Conservation (phyloP, 2,797 vertebrate species). For the Mastacembelus armatus region DNA sequence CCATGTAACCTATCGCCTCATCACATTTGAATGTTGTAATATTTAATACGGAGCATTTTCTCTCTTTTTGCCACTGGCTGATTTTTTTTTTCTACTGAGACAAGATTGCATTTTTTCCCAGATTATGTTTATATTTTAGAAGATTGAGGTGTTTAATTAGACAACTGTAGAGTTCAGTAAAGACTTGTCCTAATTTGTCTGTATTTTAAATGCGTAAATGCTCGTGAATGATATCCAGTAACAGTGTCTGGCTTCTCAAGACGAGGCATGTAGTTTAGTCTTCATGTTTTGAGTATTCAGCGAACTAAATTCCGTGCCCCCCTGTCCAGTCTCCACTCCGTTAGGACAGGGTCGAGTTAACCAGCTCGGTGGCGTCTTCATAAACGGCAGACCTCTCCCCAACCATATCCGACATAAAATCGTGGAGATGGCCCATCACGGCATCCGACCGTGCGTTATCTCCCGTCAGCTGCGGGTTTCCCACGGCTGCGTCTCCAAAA, state of each 20-base stretch:
- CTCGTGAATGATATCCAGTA: neutral
- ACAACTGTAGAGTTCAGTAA: neutral
- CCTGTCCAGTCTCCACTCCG: slow-evolving; percentile 92
- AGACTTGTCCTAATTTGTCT: neutral
- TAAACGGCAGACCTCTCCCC: slow-evolving; percentile 97
- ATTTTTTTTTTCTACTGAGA: neutral
- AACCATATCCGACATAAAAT: slow-evolving; percentile 99
- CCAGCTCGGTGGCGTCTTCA: slow-evolving; percentile 98
- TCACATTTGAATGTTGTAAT: too few relatives aligned
- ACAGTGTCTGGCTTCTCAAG: too few relatives aligned
- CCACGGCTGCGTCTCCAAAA: slow-evolving; percentile 98
- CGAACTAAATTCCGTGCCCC: neutral
- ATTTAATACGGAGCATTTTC: too few relatives aligned
- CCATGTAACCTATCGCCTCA: neutral
- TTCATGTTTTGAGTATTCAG: neutral
- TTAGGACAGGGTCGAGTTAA: slow-evolving; percentile 98
- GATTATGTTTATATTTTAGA: too few relatives aligned
- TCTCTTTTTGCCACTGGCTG: neutral
- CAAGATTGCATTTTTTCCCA: too few relatives aligned
- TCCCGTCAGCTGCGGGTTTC: slow-evolving; percentile 97
- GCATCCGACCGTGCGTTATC: slow-evolving; percentile 97
- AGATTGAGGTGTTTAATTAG: too few relatives aligned
- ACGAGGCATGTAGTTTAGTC: too few relatives aligned
- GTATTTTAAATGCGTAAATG: neutral
- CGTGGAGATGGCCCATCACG: slow-evolving; percentile 99